Evolutionary conservation across 2,797 vertebrate species (phyloP), one percentile per base, ranked within the genome.

Genomic region (Ciconia nigra): DNA sequence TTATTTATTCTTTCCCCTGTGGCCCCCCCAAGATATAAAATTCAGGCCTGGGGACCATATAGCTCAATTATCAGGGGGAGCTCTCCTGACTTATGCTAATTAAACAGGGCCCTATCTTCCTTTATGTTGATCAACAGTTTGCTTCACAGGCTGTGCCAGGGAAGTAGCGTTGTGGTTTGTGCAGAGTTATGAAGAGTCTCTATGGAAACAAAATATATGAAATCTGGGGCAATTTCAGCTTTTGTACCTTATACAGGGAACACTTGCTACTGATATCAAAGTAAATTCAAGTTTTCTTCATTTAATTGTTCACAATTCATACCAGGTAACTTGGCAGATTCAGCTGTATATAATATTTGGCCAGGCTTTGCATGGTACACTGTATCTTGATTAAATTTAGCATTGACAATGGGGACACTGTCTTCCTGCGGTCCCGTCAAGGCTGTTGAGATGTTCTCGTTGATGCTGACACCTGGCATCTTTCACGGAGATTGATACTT

Each of bases 141-240:
- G 52, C 25, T 79, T 90, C 25, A 11, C 10, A 47, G 57, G 7
- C 41, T 72, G 18, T 54, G 63, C 44, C 81, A 35, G 72, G 39
- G 72, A 93, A 71, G 39, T 58, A 73, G 20, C 9, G 2, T 26
- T 82, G 52, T 82, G 91, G 63, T 78, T 94, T 89, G 65, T 94
- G 25, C 49, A 69, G 72, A 69, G 66, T 11, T 47, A 19, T 47
- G 28, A 84, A 54, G 87, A 52, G 57, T 90, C 93, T 95, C 94
- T 84, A 71, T 92, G 89, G 94, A 94, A 96, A 96, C 67, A 90
- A 89, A 93, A 51, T 73, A 26, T 11, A 29, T 35, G 31, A 94
- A 80, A 94, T 78, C 89, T 87, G 72, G 84, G 90, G 26, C 84
- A 78, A 47, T 57, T 94, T 74, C 54, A 83, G 69, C 69, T 83